Conservation (phyloP, 2,888 invertebrate genomes). For the Metacarcinus magister region DNA sequence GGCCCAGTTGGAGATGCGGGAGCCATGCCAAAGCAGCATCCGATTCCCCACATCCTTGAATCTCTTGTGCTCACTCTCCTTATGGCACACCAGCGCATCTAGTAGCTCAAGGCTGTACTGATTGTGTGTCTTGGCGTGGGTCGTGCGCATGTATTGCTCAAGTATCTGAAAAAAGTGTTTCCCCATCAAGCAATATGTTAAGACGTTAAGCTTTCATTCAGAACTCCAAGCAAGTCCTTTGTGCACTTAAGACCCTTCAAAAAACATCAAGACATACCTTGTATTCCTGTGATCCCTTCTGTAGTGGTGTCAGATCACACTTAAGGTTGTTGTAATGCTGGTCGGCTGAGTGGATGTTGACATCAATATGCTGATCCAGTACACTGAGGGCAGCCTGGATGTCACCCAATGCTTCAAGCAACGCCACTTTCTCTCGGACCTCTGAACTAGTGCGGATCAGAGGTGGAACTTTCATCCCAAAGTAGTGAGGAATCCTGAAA, state of each 20-base stretch:
- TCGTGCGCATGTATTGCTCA: conserved; percentile 92
- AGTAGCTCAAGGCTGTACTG: conserved; percentile 89
- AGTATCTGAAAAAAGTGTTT: conserved; percentile 73
- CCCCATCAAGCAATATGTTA: background rate
- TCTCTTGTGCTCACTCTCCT: conserved; percentile 85
- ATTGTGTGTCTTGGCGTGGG: conserved; percentile 95
- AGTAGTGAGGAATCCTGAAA: conserved; percentile 94
- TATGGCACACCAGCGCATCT: conserved; percentile 85
- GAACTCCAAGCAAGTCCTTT: background rate
- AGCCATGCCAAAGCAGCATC: conserved; percentile 98
- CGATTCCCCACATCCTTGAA: conserved; percentile 93
- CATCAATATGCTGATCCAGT: conserved; percentile 83
- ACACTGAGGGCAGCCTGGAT: conserved; percentile 92
- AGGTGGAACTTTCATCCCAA: conserved; percentile 88
- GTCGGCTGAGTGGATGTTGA: conserved; percentile 85
- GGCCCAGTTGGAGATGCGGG: conserved; percentile 96
- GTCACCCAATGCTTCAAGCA: conserved; percentile 96
- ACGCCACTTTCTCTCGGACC: conserved; percentile 89
- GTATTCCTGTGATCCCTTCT: conserved; percentile 84
- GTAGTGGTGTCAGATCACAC: conserved; percentile 85
- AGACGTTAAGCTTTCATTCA: background rate
- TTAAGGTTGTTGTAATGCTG: conserved; percentile 85
- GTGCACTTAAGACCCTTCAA: background rate
- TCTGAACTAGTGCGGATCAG: conserved; percentile 85
- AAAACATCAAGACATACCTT: conserved; percentile 84